A percentile compares a stretch with the other conserved stretches of the same genome.
Conservation (phyloP, 2,888 invertebrate genomes). For the Biston stratarius region DNA sequence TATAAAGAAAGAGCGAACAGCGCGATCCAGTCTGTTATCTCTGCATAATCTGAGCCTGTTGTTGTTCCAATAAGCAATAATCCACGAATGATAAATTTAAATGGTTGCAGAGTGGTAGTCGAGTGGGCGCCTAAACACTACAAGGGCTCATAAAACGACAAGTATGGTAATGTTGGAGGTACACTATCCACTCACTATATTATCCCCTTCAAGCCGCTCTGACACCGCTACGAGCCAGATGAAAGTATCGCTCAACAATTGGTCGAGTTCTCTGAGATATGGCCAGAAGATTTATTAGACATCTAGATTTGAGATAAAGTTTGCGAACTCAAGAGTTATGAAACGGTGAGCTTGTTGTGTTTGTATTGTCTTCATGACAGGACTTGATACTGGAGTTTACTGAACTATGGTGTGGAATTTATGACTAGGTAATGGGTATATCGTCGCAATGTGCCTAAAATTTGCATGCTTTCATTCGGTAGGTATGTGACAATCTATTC, state of each 20-base stretch:
- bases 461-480: too few species aligned
- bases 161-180: constrained; percentile 79
- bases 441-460: neutral
- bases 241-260: constrained; percentile 52
- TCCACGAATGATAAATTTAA: constrained; percentile 81
- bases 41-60: constrained; percentile 69
- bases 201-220: constrained; percentile 62
- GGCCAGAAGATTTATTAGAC: constrained; percentile 34
- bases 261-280: constrained; percentile 34
- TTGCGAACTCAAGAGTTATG: constrained; percentile 46
- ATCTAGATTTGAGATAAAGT: constrained; percentile 41
- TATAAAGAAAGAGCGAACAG: constrained; percentile 33
- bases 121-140: constrained; percentile 85
- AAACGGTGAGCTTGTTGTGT: constrained; percentile 33
- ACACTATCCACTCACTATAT: constrained; percentile 68
- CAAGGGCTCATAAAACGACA: constrained; percentile 80
- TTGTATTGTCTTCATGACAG: constrained; percentile 35
- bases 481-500: too few species aligned
- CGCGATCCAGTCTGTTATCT: constrained; percentile 58
- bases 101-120: constrained; percentile 67
- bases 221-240: constrained; percentile 66
- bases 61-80: constrained; percentile 81
- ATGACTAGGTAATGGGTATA: too few species aligned
- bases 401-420: constrained; percentile 5
- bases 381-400: constrained; percentile 19